Base-by-base conservation (phyloP, 2,113 vertebrate genomes). In the Nothocercus nigrocapillus region DNA sequence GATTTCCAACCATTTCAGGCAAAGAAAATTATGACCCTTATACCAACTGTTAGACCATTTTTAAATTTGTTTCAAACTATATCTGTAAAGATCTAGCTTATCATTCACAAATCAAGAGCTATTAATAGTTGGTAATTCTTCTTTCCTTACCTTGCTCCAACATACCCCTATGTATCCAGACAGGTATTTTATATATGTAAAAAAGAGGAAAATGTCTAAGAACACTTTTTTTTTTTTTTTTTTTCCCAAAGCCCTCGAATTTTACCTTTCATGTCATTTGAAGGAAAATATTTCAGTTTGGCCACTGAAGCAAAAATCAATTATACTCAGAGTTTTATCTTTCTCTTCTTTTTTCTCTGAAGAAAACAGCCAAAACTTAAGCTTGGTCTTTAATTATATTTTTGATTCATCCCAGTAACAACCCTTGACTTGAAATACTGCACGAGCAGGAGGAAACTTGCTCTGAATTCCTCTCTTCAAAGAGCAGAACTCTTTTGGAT, bases 371-470 rank as follows among this genome's bases (percentile, higher is more conserved):
- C 80, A 79, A 90, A 95, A 89, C 67, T 82, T 89, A 87, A 89
- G 76, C 62, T 69, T 76, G 18, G 77, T 90, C 73, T 96, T 87
- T 96, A 95, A 96, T 96, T 97, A 96, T 90, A 42, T 90, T 87
- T 96, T 96, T 96, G 88, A 92, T 97, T 96, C 85, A 93, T 90
- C 45, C 80, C 53, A 45, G 40, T 92, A 94, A 90, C 88, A 94
- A 47, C 62, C n/a, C n/a, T 89, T 90, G 58, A 95, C 95, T 96
- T 96, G 94, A 96, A 96, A 96, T 83, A 96, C 58, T 87, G 80
- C 62, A 94, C 82, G 58, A 96, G 70, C 95, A 97, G 94, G 93
- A 96, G 90, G 80, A 95, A 94, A 97, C 94, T 96, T 96, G 96
- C 92, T 96, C 85, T 83, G 82, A 90, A 96, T 96, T 96, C 92